Evolutionary conservation across 1,140 invertebrate species (phyloP).

Genomic region (Drosophila ercepeae): DNA sequence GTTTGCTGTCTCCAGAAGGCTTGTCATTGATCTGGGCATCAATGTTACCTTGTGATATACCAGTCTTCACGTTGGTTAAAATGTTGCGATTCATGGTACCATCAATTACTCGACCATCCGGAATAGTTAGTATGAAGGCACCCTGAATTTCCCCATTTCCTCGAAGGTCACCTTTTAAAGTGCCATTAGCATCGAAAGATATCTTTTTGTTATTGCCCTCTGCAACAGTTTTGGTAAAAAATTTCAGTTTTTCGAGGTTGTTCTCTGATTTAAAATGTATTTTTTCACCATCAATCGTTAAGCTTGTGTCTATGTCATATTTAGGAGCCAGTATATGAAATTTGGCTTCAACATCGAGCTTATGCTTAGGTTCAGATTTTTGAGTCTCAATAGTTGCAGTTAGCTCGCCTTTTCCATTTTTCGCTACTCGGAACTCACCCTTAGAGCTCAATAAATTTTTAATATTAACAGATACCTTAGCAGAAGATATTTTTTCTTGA

Average conservation of each 20-base stretch:
- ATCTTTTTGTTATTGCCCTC: constrained; percentile 85
- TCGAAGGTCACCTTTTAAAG: constrained; percentile 83
- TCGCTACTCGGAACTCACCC: constrained; percentile 85
- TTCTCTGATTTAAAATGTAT: constrained; percentile 86
- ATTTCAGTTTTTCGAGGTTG: constrained; percentile 84
- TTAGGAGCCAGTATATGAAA: constrained; percentile 85
- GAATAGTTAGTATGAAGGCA: constrained; percentile 63
- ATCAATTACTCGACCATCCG: constrained; percentile 47
- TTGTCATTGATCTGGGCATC: constrained; percentile 73
- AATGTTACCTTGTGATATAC: constrained; percentile 63
- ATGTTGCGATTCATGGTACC: constrained; percentile 80
- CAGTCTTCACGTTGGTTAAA: constrained; percentile 70
- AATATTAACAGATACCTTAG: constrained; percentile 85
- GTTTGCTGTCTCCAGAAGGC: constrained; percentile 82
- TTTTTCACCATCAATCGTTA: constrained; percentile 88
- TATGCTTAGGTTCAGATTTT: constrained; percentile 85
- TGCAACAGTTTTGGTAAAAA: constrained; percentile 86
- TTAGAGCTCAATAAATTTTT: constrained; percentile 85
- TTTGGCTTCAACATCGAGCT: constrained; percentile 86
- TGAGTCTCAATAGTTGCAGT: constrained; percentile 85
- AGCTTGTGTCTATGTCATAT: constrained; percentile 86
- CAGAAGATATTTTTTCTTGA: constrained; percentile 78
- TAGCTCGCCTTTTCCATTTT: constrained; percentile 86
- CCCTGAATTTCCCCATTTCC: constrained; percentile 84
- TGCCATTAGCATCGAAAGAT: constrained; percentile 85